Evolutionary conservation across 2,888 invertebrate genomes (phyloP).

Genomic region (Polydrusus cervinus): DNA sequence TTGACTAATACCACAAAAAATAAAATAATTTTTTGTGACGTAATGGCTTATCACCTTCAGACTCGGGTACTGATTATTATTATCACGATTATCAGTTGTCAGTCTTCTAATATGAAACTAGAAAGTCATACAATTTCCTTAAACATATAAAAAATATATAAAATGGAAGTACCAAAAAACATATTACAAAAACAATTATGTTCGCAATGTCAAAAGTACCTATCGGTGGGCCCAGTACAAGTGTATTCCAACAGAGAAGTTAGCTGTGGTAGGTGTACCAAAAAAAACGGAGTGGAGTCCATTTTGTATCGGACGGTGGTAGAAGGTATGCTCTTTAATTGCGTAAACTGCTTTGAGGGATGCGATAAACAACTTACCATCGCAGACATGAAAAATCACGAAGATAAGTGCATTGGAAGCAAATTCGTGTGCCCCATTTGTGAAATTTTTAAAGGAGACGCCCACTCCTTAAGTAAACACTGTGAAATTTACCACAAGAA

Average conservation of each 20-base stretch:
- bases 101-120: too few relatives aligned
- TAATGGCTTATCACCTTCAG: too few relatives aligned
- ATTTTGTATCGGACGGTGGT: not conserved
- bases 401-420: not conserved
- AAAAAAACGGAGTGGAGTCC: not conserved
- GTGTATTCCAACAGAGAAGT: not conserved
- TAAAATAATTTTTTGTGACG: too few relatives aligned
- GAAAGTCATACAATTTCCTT: too few relatives aligned
- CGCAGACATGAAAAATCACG: constrained; percentile 11
- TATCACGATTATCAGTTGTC: too few relatives aligned
- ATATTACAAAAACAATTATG: not conserved
- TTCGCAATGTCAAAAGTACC: not conserved
- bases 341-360: constrained; percentile 14
- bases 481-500: not conserved
- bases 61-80: too few relatives aligned
- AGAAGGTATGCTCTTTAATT: not conserved
- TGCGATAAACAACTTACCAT: not conserved
- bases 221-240: not conserved
- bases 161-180: constrained; percentile 1
- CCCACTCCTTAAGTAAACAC: not conserved
- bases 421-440: constrained; percentile 12
- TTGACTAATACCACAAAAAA: too few relatives aligned
- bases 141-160: too few relatives aligned
- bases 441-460: not conserved
- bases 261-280: not conserved